Percentiles rank a stretch among this genome's conserved stretches.
These are phyloP conservation scores for Chlamydotis undulata DNA, from an alignment of 2,113 vertebrate genomes.

Conservation along the genomic window DNA sequence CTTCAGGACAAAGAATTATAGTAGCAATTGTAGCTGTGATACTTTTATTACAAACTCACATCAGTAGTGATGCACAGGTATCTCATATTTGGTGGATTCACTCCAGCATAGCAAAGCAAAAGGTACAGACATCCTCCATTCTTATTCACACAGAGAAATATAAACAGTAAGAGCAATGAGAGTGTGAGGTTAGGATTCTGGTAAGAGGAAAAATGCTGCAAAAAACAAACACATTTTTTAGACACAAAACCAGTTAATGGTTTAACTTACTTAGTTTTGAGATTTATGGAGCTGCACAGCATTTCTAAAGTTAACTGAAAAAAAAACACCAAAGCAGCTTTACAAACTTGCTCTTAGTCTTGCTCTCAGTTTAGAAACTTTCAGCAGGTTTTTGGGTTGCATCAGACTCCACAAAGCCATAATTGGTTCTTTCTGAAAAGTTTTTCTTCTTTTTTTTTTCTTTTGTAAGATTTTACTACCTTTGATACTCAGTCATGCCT, in stretches of 20 bases:
- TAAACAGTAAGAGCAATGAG: background rate
- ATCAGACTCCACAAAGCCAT: background rate
- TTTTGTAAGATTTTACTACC: background rate
- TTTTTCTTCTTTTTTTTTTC: background rate
- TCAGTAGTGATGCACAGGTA: background rate
- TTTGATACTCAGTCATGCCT: background rate
- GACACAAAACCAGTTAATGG: background rate
- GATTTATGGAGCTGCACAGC: background rate
- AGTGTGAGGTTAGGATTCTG: background rate
- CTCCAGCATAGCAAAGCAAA: background rate
- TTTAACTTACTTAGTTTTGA: background rate
- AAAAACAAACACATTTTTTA: background rate
- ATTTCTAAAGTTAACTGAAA: background rate
- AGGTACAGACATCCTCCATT: background rate
- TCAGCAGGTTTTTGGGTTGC: background rate
- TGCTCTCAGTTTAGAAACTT: background rate
- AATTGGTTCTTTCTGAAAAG: background rate
- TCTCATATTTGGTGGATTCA: background rate
- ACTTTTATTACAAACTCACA: background rate
- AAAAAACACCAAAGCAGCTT: background rate
- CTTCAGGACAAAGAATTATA: background rate
- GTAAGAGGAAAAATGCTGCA: background rate
- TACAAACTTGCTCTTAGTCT: background rate
- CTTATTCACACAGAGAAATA: background rate
- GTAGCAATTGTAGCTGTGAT: background rate